These are phyloP conservation scores for Mustela erminea DNA, from an alignment of 2,797 vertebrate genomes.

Conservation along the genomic window DNA sequence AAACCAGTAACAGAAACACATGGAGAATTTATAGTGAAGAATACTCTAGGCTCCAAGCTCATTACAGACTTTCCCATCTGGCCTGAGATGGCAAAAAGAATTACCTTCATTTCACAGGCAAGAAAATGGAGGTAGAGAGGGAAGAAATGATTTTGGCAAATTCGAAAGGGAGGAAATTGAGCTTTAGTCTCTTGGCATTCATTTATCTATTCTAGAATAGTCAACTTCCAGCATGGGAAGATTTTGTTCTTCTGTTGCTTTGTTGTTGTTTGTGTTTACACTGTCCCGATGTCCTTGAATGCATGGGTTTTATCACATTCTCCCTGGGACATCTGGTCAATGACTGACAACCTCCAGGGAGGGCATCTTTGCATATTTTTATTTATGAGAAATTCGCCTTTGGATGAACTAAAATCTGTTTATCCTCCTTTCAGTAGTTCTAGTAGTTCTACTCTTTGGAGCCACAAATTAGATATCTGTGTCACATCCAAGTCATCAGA, in stretches of 20 bases:
- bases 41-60: conserved; percentile 66
- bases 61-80: conserved; percentile 72
- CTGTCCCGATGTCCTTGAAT: neutral
- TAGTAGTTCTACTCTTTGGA: neutral
- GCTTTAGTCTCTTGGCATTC: conserved; percentile 30
- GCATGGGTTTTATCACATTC: neutral
- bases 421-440: conserved; percentile 5
- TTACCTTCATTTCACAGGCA: conserved; percentile 72
- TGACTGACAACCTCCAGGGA: neutral
- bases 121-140: conserved; percentile 69
- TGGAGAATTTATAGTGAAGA: conserved; percentile 72
- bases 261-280: conserved; percentile 23
- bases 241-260: neutral
- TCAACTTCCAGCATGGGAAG: neutral
- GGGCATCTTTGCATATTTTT: neutral
- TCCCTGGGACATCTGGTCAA: neutral
- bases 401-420: neutral
- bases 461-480: neutral
- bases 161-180: conserved; percentile 62
- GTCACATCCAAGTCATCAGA: neutral
- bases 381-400: neutral
- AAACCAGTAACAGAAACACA: conserved; percentile 60
- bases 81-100: conserved; percentile 68
- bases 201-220: conserved; percentile 32
- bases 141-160: conserved; percentile 74